Evolutionary conservation across 2,113 vertebrate species (phyloP), one percentile per base, ranked within the genome.

Genomic region (Engraulis encrasicolus): DNA sequence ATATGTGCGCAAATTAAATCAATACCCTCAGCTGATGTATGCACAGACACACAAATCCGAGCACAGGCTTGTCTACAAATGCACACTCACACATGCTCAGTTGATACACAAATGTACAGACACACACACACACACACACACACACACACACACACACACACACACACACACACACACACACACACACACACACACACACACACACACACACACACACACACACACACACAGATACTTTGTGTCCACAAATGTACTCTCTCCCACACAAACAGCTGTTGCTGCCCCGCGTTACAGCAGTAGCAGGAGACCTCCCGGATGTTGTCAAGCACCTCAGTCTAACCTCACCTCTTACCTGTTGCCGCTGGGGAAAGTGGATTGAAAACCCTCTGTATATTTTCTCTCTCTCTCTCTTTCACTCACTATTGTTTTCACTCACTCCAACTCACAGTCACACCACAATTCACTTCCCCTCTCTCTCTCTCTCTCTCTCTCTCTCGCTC

Each of bases 171-270:
- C 23, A 40, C 61, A 2, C 27, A 36, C 50, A 40, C 37, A 23
- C 79, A 38, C 4, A 83, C 90, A 88, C 82, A 87, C 20, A 86
- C 84, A 80, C 85, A 86, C 87, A 89, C 82, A 81, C 50, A 50
- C 66, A 81, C 50, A 86, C 48, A 78, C 52, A 77, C 37, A 48
- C 79, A 37, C 50, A 18, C 18, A 50, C 79, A 81, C 82, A 27
- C 36, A 84, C 78, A 79, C 34, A 18, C 50, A 71, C 7, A 77
- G n/a, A n/a, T n/a, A n/a, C n/a, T n/a, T n/a, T n/a, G n/a, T n/a
- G n/a, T n/a, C n/a, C n/a, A n/a, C n/a, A n/a, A n/a, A n/a, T n/a
- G n/a, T n/a, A n/a, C n/a, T 23, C 12, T 1, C 50, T 17, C 50
- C 2, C 50, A 52, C 50, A 5, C 3, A 52, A 52, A 1, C 14